Base-by-base conservation (phyloP, 2,888 invertebrate genomes). In the Carabus problematicus region DNA sequence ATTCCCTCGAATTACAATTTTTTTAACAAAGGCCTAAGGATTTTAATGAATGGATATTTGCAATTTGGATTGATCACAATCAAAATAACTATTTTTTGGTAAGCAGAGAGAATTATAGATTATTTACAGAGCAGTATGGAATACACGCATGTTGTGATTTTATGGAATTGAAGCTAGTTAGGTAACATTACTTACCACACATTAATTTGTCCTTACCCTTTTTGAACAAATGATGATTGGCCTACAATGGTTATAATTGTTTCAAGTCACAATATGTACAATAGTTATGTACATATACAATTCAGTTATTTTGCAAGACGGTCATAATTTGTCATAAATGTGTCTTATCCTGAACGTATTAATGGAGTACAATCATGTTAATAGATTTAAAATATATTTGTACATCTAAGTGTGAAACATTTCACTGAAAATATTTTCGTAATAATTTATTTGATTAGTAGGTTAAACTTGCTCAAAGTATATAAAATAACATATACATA, bases 331-430 rank as follows among this genome's bases (percentile, higher is more conserved):
- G 76, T 75, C 76, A 77, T 77, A 74, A 76, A 77, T 77, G 77
- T 77, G 77, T 77, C 77, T 77, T 77, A 77, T 71, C 72, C 64
- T 71, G 43, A 55, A 69, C 62, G 62, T 69, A 72, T 73, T 74
- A 73, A 70, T 75, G 75, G 74, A 76, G 75, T 77, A 76, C 76
- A 76, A 77, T 76, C 76, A 77, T 71, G 62, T 60, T 67, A 47
- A 67, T 67, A 67, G 60, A 67, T 43, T 66, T 66, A 67, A 59
- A 67, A 60, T 67, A 67, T 67, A 67, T 67, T 60, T 66, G 54
- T 56, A 64, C 43, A 64, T 56, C 56, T 66, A 66, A 58, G 67
- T 59, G 60, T 67, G 67, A 67, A 11, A 60, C 42, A 45, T 52
- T 52, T 67, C 67, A 67, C 67, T 67, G 47, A 67, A 59, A 49